Conservation (phyloP, 2,888 invertebrate species). For the Therioaphis trifolii region DNA sequence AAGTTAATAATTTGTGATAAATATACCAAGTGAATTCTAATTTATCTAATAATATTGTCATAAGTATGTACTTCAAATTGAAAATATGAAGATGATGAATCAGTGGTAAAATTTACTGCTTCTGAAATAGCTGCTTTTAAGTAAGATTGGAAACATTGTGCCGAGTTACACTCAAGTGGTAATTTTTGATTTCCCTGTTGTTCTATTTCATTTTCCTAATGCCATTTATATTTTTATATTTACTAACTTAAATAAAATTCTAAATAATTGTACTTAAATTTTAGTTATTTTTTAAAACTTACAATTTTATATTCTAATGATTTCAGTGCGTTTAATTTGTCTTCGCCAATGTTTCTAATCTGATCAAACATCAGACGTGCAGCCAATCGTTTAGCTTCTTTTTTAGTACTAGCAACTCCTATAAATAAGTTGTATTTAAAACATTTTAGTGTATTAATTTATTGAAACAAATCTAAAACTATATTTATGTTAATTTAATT, state of each 20-base stretch:
- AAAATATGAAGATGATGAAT: background rate
- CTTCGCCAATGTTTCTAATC: background rate
- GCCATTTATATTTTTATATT: background rate
- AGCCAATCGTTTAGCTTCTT: constrained; percentile 29
- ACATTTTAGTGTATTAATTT: background rate
- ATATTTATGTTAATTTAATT: background rate
- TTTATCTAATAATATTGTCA: background rate
- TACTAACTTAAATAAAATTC: too few species aligned
- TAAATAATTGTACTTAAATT: background rate
- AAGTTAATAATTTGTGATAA: background rate
- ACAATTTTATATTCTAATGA: background rate
- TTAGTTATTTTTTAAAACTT: background rate
- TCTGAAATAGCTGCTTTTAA: too few species aligned
- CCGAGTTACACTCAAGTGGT: too few species aligned
- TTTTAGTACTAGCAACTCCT: constrained; percentile 9
- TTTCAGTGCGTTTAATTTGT: constrained; percentile 31
- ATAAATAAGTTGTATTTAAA: too few species aligned
- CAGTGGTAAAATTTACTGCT: background rate
- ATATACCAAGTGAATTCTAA: background rate
- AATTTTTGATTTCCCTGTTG: too few species aligned
- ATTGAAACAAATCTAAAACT: background rate
- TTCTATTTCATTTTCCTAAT: background rate
- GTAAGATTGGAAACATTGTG: too few species aligned
- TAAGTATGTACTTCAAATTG: background rate
- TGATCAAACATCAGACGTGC: constrained; percentile 29